These are phyloP conservation scores for Pachypsylla venusta DNA, from an alignment of 1,140 invertebrate genomes.

Conservation along the genomic window DNA sequence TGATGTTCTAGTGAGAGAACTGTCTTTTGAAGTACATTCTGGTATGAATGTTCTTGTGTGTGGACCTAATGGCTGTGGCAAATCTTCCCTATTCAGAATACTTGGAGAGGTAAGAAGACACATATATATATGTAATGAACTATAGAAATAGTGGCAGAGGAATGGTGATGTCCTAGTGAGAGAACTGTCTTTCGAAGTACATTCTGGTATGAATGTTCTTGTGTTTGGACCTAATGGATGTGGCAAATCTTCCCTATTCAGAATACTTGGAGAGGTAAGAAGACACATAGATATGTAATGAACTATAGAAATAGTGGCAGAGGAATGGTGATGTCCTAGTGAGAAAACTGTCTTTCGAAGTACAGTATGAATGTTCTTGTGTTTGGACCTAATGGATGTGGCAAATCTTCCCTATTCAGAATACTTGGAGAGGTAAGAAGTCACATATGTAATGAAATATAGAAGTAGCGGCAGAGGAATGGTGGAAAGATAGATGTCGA, in stretches of 20 bases:
- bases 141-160: too few species aligned
- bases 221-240: constrained; percentile 97
- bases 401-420: constrained; percentile 87
- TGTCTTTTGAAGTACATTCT: constrained; percentile 83
- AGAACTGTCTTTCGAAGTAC: constrained; percentile 80
- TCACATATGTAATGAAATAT: too few species aligned
- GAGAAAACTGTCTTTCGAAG: constrained; percentile 76
- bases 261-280: constrained; percentile 72
- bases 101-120: constrained; percentile 66
- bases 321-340: constrained; percentile 93
- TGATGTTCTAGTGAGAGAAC: constrained; percentile 76
- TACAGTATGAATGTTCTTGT: constrained; percentile 89
- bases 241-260: constrained; percentile 88
- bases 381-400: constrained; percentile 95
- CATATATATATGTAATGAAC: too few species aligned
- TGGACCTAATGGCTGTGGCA: constrained; percentile 95
- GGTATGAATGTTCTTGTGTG: constrained; percentile 93
- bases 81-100: constrained; percentile 85
- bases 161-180: constrained; percentile 89
- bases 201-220: constrained; percentile 87
- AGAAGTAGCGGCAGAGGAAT: too few species aligned
- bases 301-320: too few species aligned
- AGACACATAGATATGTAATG: too few species aligned
- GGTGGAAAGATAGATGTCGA: too few species aligned
- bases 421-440: constrained; percentile 68